Evolutionary conservation across 2,797 vertebrate genomes (phyloP), one percentile per base, ranked within the genome.

Genomic region (Psittacula echo): DNA sequence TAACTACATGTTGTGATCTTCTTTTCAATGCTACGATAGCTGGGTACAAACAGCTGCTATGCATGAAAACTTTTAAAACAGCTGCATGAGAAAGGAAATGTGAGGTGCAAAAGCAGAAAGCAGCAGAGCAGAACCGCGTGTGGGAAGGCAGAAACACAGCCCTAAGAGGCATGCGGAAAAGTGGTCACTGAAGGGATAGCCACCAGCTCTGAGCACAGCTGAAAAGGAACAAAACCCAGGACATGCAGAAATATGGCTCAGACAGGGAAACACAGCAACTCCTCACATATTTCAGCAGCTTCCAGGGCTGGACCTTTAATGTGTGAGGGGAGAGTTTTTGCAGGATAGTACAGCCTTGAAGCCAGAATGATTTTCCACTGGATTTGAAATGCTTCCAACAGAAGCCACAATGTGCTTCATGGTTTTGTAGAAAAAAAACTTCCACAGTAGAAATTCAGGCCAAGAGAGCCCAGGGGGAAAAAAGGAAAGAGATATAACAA

Each of bases 1-100:
- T 0, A 26, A 1, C 44, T 27, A 1, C 0, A 1, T 0, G 26
- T 16, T 4, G 1, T 3, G 20, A 15, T 21, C 34, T 11, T 22
- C 44, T 51, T 32, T 39, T 14, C 15, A 1, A 4, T 14, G 51
- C 47, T 6, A 4, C 0, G 1, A 18, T 51, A 37, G 64, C 76
- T 11, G 73, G n/a, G 34, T 23, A 30, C 29, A 9, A 6, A 27
- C 42, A 44, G 34, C 45, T n/a, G 66, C 54, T 9, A 6, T 21
- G 12, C 11, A 3, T 2, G 13, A 18, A 32, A n/a, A 22, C 34
- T 7, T 30, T 23, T 30, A 9, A 22, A 45, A 5, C 50, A 79
- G 27, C 42, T 26, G 8, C 11, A 6, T 0, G 30, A 68, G 65
- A 50, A 14, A 44, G 73, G 79, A 66, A 51, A 7, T 0, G 4